phyloP scores from a whole-genome alignment of 2,797 vertebrate genomes.

The Falco columbarius region DNA sequence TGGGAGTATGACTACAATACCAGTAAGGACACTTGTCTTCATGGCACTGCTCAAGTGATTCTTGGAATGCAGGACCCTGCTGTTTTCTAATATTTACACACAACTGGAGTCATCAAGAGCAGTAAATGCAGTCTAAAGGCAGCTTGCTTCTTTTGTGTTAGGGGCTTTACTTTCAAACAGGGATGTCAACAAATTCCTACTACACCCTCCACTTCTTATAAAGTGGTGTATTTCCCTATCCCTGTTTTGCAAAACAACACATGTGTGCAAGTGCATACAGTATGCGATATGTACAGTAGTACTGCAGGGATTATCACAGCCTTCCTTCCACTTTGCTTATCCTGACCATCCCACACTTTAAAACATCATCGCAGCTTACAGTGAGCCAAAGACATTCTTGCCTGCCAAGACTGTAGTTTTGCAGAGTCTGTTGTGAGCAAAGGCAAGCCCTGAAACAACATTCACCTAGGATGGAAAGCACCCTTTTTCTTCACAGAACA shows the following conservation, averaged over 20 bases:
- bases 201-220: background rate
- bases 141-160: conserved; percentile 76
- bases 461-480: background rate
- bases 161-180: conserved; percentile 74
- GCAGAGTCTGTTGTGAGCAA: background rate
- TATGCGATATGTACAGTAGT: background rate
- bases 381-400: background rate
- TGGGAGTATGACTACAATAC: conserved; percentile 91
- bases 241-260: background rate
- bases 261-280: background rate
- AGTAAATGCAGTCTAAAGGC: conserved; percentile 81
- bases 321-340: background rate
- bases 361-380: background rate
- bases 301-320: background rate
- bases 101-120: conserved; percentile 90
- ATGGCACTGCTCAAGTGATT: conserved; percentile 89
- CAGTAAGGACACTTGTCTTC: conserved; percentile 93
- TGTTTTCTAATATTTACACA: conserved; percentile 99
- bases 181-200: conserved; percentile 56
- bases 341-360: background rate
- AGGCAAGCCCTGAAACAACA: background rate
- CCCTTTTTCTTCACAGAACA: background rate
- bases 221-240: background rate
- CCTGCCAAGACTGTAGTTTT: background rate
- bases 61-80: conserved; percentile 91